Percentiles rank a stretch among this genome's conserved stretches.
Conservation (phyloP, 1,140 invertebrate species). For the Heterodera schachtii region DNA sequence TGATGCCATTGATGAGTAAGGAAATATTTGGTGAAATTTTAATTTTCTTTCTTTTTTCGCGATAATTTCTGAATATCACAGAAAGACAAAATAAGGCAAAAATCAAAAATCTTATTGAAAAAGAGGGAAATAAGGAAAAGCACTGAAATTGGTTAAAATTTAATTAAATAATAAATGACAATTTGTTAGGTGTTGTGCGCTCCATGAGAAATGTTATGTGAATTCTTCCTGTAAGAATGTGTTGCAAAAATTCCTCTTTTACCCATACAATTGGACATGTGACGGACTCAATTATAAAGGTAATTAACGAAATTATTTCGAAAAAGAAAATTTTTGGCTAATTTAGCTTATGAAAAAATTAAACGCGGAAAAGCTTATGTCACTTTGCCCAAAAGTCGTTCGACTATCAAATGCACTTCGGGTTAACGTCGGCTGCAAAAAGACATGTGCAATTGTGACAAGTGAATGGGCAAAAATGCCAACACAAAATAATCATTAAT, state of each 20-base stretch:
- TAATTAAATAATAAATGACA: background rate
- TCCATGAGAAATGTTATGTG: slow-evolving; percentile 1
- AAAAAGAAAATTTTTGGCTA: background rate
- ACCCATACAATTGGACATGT: slow-evolving; percentile 6
- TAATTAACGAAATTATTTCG: slow-evolving; percentile 1
- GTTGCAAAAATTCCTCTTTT: background rate
- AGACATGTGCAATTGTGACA: slow-evolving; percentile 11
- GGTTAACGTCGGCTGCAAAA: background rate
- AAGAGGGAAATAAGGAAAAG: too few species aligned
- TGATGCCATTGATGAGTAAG: slow-evolving; percentile 6
- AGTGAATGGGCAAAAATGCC: too few species aligned
- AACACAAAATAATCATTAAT: too few species aligned
- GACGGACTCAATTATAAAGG: background rate
- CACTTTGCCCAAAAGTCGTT: background rate
- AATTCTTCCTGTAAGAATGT: background rate
- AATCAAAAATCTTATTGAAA: background rate
- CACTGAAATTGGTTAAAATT: background rate
- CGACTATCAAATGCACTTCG: background rate
- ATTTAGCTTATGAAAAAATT: background rate
- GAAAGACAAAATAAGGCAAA: background rate
- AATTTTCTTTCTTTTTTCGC: background rate
- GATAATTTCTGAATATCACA: too few species aligned
- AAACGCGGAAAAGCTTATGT: background rate
- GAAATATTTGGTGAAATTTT: too few species aligned
- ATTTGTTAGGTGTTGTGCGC: background rate